A percentile compares a stretch with the other conserved stretches of the same genome.
These are phyloP conservation scores for Tupaia chinensis DNA, from an alignment of 2,113 vertebrate species.

Conservation along the genomic window DNA sequence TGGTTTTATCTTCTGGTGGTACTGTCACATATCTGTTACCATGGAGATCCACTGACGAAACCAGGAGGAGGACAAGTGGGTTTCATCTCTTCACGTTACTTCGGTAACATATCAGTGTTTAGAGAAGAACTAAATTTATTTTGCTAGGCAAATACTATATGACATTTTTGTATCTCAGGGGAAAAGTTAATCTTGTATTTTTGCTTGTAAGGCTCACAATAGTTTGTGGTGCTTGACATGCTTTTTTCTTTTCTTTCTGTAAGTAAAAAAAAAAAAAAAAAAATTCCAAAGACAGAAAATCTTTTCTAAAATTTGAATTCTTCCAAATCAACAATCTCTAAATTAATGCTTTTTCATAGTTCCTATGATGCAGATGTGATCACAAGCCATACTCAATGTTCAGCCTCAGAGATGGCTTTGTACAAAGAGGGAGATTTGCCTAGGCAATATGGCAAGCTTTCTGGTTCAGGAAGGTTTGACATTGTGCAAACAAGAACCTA, in stretches of 20 bases:
- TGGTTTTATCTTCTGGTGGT: constrained; percentile 52
- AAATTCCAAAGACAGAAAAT: neutral
- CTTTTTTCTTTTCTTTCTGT: neutral
- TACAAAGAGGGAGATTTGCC: rapidly evolving
- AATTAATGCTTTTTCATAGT: neutral
- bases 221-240: neutral
- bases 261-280: constrained; percentile 48
- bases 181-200: constrained; percentile 56
- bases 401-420: neutral
- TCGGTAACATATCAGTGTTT: constrained; percentile 51
- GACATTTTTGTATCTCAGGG: constrained; percentile 27
- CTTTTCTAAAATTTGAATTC: neutral
- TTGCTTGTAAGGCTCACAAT: neutral
- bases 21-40: constrained; percentile 56
- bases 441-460: neutral
- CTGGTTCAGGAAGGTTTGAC: neutral
- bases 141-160: constrained; percentile 55
- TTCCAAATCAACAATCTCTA: neutral
- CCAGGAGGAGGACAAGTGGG: constrained; percentile 16
- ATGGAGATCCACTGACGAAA: constrained; percentile 47
- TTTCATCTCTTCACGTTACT: constrained; percentile 26
- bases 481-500: rapidly evolving
- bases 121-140: constrained; percentile 75
- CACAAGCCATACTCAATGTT: neutral
- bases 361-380: neutral